Evolutionary conservation across 2,888 invertebrate species (phyloP).

Genomic region (Tinea semifulvella): DNA sequence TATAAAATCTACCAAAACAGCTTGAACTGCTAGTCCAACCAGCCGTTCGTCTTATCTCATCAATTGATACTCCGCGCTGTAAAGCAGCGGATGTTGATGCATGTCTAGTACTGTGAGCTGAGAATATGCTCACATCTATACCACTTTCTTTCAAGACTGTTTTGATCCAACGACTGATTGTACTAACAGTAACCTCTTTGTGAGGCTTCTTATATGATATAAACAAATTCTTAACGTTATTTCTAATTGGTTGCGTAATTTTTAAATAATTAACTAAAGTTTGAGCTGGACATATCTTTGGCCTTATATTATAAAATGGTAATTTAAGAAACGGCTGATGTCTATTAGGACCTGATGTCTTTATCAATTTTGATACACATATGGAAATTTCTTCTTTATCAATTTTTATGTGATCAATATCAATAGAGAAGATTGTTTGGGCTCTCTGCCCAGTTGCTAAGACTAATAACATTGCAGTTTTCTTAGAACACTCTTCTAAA

Average conservation of each 20-base stretch:
- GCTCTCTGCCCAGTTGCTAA: slow-evolving; percentile 13
- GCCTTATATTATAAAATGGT: slow-evolving; percentile 5
- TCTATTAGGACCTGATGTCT: slow-evolving; percentile 14
- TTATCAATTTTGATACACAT: slow-evolving; percentile 9
- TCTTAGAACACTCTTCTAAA: slow-evolving; percentile 12
- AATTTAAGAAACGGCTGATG: slow-evolving; percentile 11
- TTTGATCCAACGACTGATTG: slow-evolving; percentile 15
- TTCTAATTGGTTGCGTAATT: slow-evolving; percentile 5
- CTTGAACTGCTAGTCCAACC: slow-evolving; percentile 13
- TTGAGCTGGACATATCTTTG: slow-evolving; percentile 12
- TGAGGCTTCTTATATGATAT: slow-evolving; percentile 10
- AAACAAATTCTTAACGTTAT: slow-evolving; percentile 4
- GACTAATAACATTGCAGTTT: slow-evolving; percentile 8
- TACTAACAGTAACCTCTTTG: not conserved
- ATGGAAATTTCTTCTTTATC: slow-evolving; percentile 3
- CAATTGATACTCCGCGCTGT: slow-evolving; percentile 12
- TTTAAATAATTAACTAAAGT: slow-evolving; percentile 8
- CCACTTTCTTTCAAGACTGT: slow-evolving; percentile 13
- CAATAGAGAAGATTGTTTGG: slow-evolving; percentile 6
- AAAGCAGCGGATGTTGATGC: not conserved
- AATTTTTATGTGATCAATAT: slow-evolving; percentile 8
- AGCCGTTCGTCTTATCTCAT: slow-evolving; percentile 9
- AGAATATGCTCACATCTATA: slow-evolving; percentile 14
- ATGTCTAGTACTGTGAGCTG: slow-evolving; percentile 16
- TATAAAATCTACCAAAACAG: slow-evolving; percentile 14